Base-by-base conservation (phyloP, 2,888 invertebrate genomes). In the Apeira syringaria region DNA sequence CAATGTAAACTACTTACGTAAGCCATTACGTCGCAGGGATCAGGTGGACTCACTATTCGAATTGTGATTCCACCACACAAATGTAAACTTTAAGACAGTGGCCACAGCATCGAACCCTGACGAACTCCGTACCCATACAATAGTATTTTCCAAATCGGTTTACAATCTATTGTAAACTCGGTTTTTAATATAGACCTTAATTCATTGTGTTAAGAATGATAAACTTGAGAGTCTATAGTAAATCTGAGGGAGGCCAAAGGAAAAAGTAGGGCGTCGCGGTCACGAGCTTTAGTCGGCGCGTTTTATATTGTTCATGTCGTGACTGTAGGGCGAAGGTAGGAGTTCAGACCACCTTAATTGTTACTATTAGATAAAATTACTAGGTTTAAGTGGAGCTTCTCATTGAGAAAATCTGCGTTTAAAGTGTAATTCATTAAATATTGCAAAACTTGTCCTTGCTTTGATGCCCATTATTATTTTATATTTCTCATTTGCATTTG, bases 251-350 rank as follows among this genome's bases (percentile, higher is more conserved):
- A 56, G 53, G 64, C 53, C 53, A 56, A 54, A 56, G 56, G 66
- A 71, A 76, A 77, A 80, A 77, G 74, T 78, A 71, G 79, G 71
- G 66, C 79, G 69, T 53, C 50, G 64, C 62, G 63, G 67, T 79
- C 80, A 80, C 79, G 80, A 75, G 62, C 64, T 59, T 56, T 56
- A 50, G 61, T 57, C 48, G 54, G 55, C 66, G 59, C 64, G 61
- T 64, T 68, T 70, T 53, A 50, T 60, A 57, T 68, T 64, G 67
- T 72, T 64, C 55, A 42, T 57, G 47, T 68, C 80, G 78, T 80
- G 79, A 77, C 63, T 60, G 68, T 59, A 66, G 65, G 69, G 65
- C 66, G 65, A 67, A 75, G 73, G 68, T 68, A 74, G 68, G 66
- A 70, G 68, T 72, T 70, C 68, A 69, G 59, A 51, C 53, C 49